phyloP scores from a whole-genome alignment of 2,888 invertebrate genomes.

The Orchestes rusci region DNA sequence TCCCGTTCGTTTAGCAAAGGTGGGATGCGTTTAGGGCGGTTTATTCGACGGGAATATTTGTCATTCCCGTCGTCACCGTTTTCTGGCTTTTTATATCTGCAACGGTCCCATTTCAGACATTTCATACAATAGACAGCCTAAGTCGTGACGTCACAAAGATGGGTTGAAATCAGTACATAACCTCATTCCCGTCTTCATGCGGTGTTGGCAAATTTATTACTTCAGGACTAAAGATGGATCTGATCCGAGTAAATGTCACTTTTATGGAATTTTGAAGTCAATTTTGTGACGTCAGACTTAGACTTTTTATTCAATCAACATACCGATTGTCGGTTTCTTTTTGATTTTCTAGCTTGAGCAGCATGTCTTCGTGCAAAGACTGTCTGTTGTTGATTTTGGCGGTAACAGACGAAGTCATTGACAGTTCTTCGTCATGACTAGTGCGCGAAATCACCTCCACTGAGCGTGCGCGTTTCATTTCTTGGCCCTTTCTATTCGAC shows the following conservation, averaged over 20 bases:
- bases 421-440: constrained; percentile 23
- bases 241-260: no score
- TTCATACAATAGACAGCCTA: neutral
- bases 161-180: no score
- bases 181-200: no score
- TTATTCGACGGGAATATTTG: constrained; percentile 34
- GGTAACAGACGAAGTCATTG: constrained; percentile 15
- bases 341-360: constrained; percentile 38
- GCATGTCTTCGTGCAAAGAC: constrained; percentile 47
- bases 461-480: constrained; percentile 77
- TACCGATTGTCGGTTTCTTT: no score
- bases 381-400: constrained; percentile 36
- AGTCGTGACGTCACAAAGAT: no score
- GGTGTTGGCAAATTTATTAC: no score
- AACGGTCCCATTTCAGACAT: no score
- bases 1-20: constrained; percentile 66
- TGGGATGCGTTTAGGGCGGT: constrained; percentile 54
- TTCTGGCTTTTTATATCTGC: constrained; percentile 19
- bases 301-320: no score
- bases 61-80: constrained; percentile 19
- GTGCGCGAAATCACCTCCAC: constrained; percentile 75
- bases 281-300: no score
- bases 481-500: constrained; percentile 43
- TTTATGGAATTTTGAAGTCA: no score
- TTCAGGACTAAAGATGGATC: no score